Percentiles rank a stretch among this genome's conserved stretches.
phyloP scores from a whole-genome alignment of 1,140 invertebrate species.

The Zaprionus nigranus region DNA sequence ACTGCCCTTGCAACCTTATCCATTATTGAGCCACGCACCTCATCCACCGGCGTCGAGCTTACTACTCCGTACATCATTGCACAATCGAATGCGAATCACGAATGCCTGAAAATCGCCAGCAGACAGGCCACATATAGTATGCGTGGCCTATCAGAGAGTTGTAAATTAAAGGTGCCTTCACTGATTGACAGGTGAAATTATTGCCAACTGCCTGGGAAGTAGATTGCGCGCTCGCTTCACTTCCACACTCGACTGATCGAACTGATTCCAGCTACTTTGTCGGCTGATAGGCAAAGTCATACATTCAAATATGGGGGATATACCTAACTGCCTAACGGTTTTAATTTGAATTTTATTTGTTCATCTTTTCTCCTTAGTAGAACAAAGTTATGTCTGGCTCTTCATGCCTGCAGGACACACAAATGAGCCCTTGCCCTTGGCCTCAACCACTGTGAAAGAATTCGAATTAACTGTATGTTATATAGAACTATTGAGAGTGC shows the following conservation, averaged over 20 bases:
- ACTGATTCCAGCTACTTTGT: background rate
- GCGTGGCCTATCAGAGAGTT: slow-evolving; percentile 26
- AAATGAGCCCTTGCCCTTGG: slow-evolving; percentile 46
- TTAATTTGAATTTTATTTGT: background rate
- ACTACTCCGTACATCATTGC: slow-evolving; percentile 43
- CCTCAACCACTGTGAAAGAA: slow-evolving; percentile 55
- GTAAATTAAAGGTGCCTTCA: slow-evolving; percentile 54
- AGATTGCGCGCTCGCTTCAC: slow-evolving; percentile 15
- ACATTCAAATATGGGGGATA: background rate
- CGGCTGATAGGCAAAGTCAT: slow-evolving; percentile 8
- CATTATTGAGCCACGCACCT: background rate
- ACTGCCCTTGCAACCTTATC: background rate
- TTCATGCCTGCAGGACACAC: slow-evolving; percentile 27
- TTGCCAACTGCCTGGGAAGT: slow-evolving; percentile 7
- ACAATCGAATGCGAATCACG: slow-evolving; percentile 16
- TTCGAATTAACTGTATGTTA: background rate
- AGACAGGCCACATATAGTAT: slow-evolving; percentile 17
- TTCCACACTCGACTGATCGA: slow-evolving; percentile 14
- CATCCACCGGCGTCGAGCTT: background rate
- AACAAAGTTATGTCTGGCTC: background rate
- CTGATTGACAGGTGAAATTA: slow-evolving; percentile 64
- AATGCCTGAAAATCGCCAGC: slow-evolving; percentile 32
- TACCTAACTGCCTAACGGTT: no score
- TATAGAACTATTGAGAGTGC: no score
- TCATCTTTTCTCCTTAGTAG: background rate